These are phyloP conservation scores for Piscicola geometra DNA, from an alignment of 2,888 invertebrate species.

Conservation along the genomic window DNA sequence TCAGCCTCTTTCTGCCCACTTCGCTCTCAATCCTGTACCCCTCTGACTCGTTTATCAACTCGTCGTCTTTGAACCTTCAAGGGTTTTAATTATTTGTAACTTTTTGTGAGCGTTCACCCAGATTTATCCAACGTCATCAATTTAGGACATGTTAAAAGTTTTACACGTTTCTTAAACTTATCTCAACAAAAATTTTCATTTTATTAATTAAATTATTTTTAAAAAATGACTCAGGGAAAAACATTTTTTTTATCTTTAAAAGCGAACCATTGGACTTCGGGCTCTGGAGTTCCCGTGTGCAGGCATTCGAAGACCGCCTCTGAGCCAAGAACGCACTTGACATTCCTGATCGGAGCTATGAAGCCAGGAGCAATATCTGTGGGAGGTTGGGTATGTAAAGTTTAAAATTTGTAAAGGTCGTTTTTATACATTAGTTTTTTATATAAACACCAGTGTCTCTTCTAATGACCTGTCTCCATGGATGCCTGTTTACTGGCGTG, in stretches of 20 bases:
- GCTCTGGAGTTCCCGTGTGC: slow-evolving; percentile 23
- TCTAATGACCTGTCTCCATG: neutral
- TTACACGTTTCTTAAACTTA: too few species aligned
- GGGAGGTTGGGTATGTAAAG: too few species aligned
- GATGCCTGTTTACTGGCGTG: neutral
- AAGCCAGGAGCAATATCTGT: slow-evolving; percentile 27
- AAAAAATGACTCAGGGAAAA: too few species aligned
- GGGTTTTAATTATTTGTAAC: too few species aligned
- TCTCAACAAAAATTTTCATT: too few species aligned
- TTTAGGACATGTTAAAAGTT: too few species aligned
- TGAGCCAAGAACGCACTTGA: neutral
- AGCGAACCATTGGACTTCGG: slow-evolving; percentile 6
- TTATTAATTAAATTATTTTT: too few species aligned
- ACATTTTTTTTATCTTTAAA: neutral
- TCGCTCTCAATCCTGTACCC: slow-evolving; percentile 12
- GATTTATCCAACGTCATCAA: too few species aligned
- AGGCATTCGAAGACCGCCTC: slow-evolving; percentile 23
- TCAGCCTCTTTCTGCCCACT: neutral
- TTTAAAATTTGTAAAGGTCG: too few species aligned
- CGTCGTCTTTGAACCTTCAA: slow-evolving; percentile 21
- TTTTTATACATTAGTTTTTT: too few species aligned
- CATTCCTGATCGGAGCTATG: slow-evolving; percentile 17
- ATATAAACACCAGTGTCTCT: too few species aligned
- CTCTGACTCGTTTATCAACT: neutral
- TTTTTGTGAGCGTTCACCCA: too few species aligned